Percentiles rank a stretch among this genome's conserved stretches.
phyloP scores from a whole-genome alignment of 2,113 vertebrate species.

The Menura novaehollandiae region DNA sequence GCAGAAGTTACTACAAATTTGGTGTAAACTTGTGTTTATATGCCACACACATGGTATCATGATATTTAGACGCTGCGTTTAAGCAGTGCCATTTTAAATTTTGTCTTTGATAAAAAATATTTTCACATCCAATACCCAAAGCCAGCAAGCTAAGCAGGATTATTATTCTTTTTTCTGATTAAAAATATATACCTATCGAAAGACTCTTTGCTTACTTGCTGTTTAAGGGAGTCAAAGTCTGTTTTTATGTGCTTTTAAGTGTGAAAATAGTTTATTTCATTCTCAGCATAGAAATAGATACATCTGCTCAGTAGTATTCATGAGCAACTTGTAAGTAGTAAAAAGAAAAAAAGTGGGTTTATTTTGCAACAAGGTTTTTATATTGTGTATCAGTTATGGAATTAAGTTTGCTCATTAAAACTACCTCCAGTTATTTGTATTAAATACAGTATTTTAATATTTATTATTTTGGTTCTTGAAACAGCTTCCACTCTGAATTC shows the following conservation, averaged over 20 bases:
- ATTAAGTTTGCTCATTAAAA: not conserved
- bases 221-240: not conserved
- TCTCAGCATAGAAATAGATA: not conserved
- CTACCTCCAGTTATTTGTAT: not conserved
- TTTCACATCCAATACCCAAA: not conserved
- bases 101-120: not conserved
- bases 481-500: not conserved
- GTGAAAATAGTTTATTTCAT: not conserved
- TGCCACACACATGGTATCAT: not conserved
- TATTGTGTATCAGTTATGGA: not conserved
- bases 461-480: not conserved
- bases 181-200: not conserved
- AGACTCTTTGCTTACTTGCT: not conserved
- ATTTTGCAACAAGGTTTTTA: not conserved
- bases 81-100: not conserved
- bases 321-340: not conserved
- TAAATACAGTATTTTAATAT: not conserved
- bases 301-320: not conserved
- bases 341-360: not conserved
- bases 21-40: not conserved
- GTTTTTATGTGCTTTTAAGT: not conserved
- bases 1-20: not conserved
- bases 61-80: not conserved
- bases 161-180: not conserved
- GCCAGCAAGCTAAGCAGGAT: not conserved